Base-by-base conservation (phyloP, 2,888 invertebrate species). In the Drosophila sordidapex region DNA sequence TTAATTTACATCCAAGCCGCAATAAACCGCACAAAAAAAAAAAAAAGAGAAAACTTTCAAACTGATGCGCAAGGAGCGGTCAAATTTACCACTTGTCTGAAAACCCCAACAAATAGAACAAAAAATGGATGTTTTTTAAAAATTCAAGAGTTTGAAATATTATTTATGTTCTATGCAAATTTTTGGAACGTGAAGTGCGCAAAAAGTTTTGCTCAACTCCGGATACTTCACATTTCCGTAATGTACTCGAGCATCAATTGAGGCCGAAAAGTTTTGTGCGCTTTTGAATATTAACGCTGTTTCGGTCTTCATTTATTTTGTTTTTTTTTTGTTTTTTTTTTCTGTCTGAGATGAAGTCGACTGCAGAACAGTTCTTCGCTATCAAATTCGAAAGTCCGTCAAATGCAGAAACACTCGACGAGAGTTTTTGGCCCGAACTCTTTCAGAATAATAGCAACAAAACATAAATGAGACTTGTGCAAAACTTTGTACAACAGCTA, bases 361-460 rank as follows among this genome's bases (percentile, higher is more conserved):
- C 57, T 52, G 52, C 60, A 63, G 48, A 63, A 57, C 56, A 51
- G 60, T 76, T 59, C 54, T 59, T 38, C 59, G 67, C 81, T 69
- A 74, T 83, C 71, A 76, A 81, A 77, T 70, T 83, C 70, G 57
- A 46, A 67, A 81, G 81, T 72, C 81, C 82, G 84, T 82, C 83
- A 82, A 81, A 77, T 74, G 70, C 81, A 81, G 74, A 65, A 36
- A 33, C 49, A 54, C 79, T 75, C 56, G 51, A 36, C 43, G 25
- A 64, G 71, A 79, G 46, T 68, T 48, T 54, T 57, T 33, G 18
- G 1, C 21, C 35, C 7, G 13, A 43, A 56, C 52, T 66, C 52
- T 60, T 63, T 36, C 29, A n/a, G 36, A 58, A 57, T 29, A 65
- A 52, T 46, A 25, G 46, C 29, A 71, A 56, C 43, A 70, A 60